These are phyloP conservation scores for Strigamia transsilvanica DNA, from an alignment of 2,888 invertebrate genomes.

Conservation along the genomic window DNA sequence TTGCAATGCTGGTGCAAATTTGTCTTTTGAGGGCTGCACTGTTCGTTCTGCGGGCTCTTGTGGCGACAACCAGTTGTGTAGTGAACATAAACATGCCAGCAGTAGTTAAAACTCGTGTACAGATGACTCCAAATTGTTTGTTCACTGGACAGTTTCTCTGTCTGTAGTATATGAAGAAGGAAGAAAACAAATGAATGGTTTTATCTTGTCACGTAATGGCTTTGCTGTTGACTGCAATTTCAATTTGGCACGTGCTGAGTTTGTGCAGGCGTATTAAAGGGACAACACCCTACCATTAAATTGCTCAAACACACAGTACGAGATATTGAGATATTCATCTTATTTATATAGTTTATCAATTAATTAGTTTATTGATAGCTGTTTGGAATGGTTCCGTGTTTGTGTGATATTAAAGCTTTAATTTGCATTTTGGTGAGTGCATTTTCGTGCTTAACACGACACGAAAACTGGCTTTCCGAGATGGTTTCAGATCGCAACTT, in stretches of 20 bases:
- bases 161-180: background rate
- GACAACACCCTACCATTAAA: conserved; percentile 39
- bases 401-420: background rate
- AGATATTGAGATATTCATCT: background rate
- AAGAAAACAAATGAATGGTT: background rate
- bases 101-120: background rate
- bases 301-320: background rate
- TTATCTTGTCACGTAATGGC: conserved; percentile 22
- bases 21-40: background rate
- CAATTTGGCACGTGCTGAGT: conserved; percentile 35
- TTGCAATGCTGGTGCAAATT: conserved; percentile 23
- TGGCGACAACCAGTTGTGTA: background rate
- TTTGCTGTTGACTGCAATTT: conserved; percentile 9
- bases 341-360: conserved; percentile 12
- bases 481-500: background rate
- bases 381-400: background rate
- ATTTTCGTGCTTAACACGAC: background rate
- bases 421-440: conserved; percentile 15
- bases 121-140: background rate
- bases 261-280: conserved; percentile 25
- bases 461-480: background rate
- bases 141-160: background rate
- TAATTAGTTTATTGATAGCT: conserved; percentile 10
- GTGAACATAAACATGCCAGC: background rate
- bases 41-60: conserved; percentile 10